Evolutionary conservation across 2,113 vertebrate species (phyloP), one percentile per base, ranked within the genome.

Genomic region (Microcebus murinus): DNA sequence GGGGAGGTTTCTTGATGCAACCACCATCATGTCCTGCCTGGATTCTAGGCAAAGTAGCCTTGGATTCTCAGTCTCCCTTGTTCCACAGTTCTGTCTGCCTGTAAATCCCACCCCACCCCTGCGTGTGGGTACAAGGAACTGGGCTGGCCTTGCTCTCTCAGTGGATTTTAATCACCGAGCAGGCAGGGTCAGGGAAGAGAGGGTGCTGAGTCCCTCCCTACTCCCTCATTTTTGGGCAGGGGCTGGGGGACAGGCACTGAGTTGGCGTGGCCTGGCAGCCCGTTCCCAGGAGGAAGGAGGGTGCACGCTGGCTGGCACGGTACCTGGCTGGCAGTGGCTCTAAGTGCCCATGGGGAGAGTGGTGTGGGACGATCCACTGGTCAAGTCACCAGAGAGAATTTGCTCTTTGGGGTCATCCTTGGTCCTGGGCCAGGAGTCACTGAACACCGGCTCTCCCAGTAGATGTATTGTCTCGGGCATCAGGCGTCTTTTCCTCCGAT

Each of bases 1-100:
- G 4, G 1, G 4, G 59, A 71, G 34, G 18, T 55, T 42, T 1
- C 23, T 6, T 34, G n/a, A 3, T 0, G n/a, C 3, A 31, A 2
- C 21, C 8, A 36, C 20, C 8, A 0, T 34, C 21, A 3, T 34
- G 52, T 61, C 57, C 14, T 17, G 4, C 59, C 87, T 65, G 55
- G 63, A 20, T 68, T 21, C 31, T 18, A n/a, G 48, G 50, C 55
- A 55, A 27, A 85, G 23, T 5, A 42, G 39, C 9, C 39, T 20
- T 6, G 0, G 48, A 48, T 48, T 48, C 48, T 15, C 6, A n/a
- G 48, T 21, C 39, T 52, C 23, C 65, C 61, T n/a, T 59, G 57
- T 14, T 42, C 83, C 23, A 57, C 3, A 50, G 73, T n/a, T 79
- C 20, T 48, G 52, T 27, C 21, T 92, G 65, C 71, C 71, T 73